phyloP scores from a whole-genome alignment of 2,888 invertebrate genomes.

The Drosophila algonquin region DNA sequence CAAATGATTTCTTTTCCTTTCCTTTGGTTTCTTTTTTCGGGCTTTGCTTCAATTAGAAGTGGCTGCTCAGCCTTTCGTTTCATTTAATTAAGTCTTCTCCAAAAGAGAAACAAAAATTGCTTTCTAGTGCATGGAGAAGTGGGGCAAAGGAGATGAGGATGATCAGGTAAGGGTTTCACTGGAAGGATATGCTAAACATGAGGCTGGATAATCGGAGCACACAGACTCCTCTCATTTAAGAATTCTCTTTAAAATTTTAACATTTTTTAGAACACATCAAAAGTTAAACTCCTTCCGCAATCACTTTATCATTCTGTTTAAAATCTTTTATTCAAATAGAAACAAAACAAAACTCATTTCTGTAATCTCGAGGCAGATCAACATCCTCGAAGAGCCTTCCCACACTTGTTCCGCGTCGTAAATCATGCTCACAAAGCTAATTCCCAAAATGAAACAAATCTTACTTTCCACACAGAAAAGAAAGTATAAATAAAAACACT shows the following conservation, averaged over 20 bases:
- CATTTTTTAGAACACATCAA: not conserved
- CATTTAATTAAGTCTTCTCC: slow-evolving; percentile 25
- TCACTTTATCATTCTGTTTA: not conserved
- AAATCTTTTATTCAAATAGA: slow-evolving; percentile 29
- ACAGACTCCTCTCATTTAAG: not conserved
- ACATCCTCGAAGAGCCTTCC: not conserved
- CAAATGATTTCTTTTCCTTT: slow-evolving; percentile 9
- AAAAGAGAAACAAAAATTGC: not conserved
- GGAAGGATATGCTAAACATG: not conserved
- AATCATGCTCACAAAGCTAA: slow-evolving; percentile 50
- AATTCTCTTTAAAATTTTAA: no score
- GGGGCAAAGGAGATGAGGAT: not conserved
- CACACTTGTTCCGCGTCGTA: slow-evolving; percentile 35
- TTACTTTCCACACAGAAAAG: not conserved
- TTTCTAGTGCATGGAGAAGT: not conserved
- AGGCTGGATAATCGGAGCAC: no score
- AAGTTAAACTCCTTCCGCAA: not conserved
- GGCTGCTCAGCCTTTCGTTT: slow-evolving; percentile 30
- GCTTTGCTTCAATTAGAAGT: slow-evolving; percentile 20
- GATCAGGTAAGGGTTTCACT: not conserved
- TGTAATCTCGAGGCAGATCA: slow-evolving; percentile 41
- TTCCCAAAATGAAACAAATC: slow-evolving; percentile 47
- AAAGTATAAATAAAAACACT: slow-evolving; percentile 34
- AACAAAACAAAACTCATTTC: slow-evolving; percentile 23
- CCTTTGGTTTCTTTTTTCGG: not conserved